These are phyloP conservation scores for Camelus bactrianus DNA, from an alignment of 2,113 vertebrate genomes.

Conservation along the genomic window DNA sequence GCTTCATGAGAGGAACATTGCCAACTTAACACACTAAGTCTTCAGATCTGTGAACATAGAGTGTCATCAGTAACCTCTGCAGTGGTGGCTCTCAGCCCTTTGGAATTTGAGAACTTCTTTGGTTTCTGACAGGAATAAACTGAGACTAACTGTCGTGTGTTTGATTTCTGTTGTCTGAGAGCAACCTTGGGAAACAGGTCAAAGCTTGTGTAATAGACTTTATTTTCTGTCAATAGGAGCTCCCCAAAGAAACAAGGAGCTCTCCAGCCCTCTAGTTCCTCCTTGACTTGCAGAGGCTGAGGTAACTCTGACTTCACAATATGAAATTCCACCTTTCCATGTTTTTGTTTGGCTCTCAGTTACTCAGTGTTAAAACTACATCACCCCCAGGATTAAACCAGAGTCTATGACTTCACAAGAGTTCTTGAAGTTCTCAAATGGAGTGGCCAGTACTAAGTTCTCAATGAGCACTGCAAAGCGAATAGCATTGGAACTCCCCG, in stretches of 20 bases:
- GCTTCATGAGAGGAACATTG: not conserved
- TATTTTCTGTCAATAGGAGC: not conserved
- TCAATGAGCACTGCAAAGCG: not conserved
- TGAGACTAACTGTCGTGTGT: not conserved
- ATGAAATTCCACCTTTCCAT: not conserved
- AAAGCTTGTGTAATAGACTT: not conserved
- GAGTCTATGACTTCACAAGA: conserved; percentile 6
- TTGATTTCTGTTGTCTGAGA: conserved; percentile 17
- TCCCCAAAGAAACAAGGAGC: not conserved
- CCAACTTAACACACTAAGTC: not conserved
- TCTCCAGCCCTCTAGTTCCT: not conserved
- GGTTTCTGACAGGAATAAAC: not conserved
- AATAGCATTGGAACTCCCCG: not conserved
- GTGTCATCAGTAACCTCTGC: not conserved
- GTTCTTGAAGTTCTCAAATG: not conserved
- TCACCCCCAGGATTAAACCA: not conserved
- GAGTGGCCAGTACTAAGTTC: not conserved
- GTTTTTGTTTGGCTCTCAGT: not conserved
- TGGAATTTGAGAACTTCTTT: not conserved
- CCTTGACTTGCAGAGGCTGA: not conserved
- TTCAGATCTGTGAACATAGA: not conserved
- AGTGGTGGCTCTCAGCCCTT: not conserved
- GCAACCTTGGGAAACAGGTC: not conserved
- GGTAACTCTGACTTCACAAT: not conserved
- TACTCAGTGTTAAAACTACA: not conserved